Conservation (phyloP, 1,140 invertebrate species). For the Cydia splendana region DNA sequence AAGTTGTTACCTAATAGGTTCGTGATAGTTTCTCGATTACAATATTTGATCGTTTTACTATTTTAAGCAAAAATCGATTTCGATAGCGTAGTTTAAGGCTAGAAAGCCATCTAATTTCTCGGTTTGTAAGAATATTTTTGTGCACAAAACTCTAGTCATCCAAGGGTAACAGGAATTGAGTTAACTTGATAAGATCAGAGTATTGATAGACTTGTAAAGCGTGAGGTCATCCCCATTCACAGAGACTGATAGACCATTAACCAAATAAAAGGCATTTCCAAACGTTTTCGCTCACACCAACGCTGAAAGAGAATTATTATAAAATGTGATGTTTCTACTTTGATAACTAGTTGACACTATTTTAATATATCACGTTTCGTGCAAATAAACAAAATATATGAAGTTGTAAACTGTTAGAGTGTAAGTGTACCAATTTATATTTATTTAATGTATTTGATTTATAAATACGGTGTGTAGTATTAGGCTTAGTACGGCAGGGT, state of each 20-base stretch:
- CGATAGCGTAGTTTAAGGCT: not conserved
- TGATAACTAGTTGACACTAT: slow-evolving; percentile 64
- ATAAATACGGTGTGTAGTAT: slow-evolving; percentile 48
- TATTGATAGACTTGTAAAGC: not conserved
- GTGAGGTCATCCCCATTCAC: slow-evolving; percentile 4
- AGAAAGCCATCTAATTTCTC: not conserved
- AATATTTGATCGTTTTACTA: not conserved
- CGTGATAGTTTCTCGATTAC: not conserved
- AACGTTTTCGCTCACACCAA: slow-evolving; percentile 60
- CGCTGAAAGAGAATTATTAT: slow-evolving; percentile 44
- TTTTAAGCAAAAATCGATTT: not conserved
- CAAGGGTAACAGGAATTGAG: not conserved
- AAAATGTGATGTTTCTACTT: slow-evolving; percentile 71
- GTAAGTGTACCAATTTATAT: slow-evolving; percentile 58
- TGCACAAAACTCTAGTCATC: slow-evolving; percentile 29
- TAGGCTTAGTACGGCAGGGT: slow-evolving; percentile 33
- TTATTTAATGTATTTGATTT: slow-evolving; percentile 55
- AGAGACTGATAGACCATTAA: slow-evolving; percentile 30
- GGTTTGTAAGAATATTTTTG: slow-evolving; percentile 3
- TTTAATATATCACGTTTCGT: slow-evolving; percentile 70
- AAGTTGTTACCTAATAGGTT: not conserved
- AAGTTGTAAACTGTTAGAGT: slow-evolving; percentile 69
- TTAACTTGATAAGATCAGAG: not conserved
- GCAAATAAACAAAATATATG: slow-evolving; percentile 55
- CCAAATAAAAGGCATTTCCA: slow-evolving; percentile 19